A percentile compares a stretch with the other conserved stretches of the same genome.
Evolutionary conservation across 2,797 vertebrate species (phyloP).

Genomic region (Philypnodon macrostomus): DNA sequence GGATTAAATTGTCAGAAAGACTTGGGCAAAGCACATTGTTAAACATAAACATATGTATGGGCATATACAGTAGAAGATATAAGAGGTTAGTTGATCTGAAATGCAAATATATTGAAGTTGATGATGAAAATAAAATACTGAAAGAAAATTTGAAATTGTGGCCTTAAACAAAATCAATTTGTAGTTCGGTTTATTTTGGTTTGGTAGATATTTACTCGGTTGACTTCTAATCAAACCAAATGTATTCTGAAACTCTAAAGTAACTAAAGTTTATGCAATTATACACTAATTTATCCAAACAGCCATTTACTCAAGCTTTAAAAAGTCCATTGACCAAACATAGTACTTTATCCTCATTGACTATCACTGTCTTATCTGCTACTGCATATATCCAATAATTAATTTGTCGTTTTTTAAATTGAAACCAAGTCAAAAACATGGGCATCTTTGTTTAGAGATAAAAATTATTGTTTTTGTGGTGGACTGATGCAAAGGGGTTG

Average conservation of each 20-base stretch:
- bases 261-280: conserved; percentile 2
- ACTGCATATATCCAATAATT: background rate
- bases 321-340: background rate
- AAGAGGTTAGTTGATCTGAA: no score
- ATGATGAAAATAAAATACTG: no score
- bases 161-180: conserved; percentile 22
- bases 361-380: background rate
- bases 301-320: no score
- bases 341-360: background rate
- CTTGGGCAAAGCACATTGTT: no score
- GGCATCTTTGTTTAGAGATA: conserved; percentile 8
- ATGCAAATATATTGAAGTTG: no score
- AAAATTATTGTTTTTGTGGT: conserved; percentile 28
- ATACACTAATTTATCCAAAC: conserved; percentile 1
- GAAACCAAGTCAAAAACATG: conserved; percentile 1
- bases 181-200: no score
- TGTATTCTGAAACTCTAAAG: background rate
- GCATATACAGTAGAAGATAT: no score
- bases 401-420: conserved; percentile 1
- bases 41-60: no score
- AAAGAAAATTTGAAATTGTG: no score
- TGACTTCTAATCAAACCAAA: no score
- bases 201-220: background rate
- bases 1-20: no score
- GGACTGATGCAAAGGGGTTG: background rate